phyloP scores from a whole-genome alignment of 2,888 invertebrate species.

The Sceliomorpha sp. region DNA sequence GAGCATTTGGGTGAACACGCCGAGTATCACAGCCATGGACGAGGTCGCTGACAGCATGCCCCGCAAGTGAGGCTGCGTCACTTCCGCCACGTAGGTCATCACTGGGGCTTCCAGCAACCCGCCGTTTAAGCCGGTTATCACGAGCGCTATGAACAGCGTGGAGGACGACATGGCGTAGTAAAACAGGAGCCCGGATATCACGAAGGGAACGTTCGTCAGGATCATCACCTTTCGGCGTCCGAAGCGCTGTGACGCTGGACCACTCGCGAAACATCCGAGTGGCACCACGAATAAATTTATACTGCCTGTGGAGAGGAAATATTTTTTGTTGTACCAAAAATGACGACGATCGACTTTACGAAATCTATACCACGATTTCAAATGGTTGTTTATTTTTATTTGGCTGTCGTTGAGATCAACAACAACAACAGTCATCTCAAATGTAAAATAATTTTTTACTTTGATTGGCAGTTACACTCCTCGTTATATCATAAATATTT shows the following conservation, averaged over 20 bases:
- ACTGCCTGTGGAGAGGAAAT: too few species aligned
- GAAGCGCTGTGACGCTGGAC: constrained; percentile 85
- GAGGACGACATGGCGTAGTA: constrained; percentile 84
- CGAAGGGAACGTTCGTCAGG: constrained; percentile 83
- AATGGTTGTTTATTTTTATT: too few species aligned
- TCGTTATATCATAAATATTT: too few species aligned
- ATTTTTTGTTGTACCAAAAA: too few species aligned
- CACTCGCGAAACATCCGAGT: constrained; percentile 88
- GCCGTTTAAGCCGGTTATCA: constrained; percentile 88
- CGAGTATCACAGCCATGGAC: constrained; percentile 87
- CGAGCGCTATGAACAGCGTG: constrained; percentile 86
- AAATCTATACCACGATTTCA: too few species aligned
- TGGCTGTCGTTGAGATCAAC: too few species aligned
- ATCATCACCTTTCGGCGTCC: constrained; percentile 88
- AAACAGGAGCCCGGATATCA: constrained; percentile 88
- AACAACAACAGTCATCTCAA: too few species aligned
- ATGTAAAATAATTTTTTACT: too few species aligned
- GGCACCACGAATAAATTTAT: constrained; percentile 90
- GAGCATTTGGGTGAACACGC: constrained; percentile 88
- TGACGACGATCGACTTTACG: too few species aligned
- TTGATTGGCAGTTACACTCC: too few species aligned
- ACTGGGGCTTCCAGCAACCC: constrained; percentile 91
- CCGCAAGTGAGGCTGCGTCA: constrained; percentile 89
- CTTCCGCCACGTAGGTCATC: constrained; percentile 91
- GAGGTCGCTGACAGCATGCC: constrained; percentile 89